phyloP scores from a whole-genome alignment of 2,113 vertebrate species.

The Nothobranchius furzeri region DNA sequence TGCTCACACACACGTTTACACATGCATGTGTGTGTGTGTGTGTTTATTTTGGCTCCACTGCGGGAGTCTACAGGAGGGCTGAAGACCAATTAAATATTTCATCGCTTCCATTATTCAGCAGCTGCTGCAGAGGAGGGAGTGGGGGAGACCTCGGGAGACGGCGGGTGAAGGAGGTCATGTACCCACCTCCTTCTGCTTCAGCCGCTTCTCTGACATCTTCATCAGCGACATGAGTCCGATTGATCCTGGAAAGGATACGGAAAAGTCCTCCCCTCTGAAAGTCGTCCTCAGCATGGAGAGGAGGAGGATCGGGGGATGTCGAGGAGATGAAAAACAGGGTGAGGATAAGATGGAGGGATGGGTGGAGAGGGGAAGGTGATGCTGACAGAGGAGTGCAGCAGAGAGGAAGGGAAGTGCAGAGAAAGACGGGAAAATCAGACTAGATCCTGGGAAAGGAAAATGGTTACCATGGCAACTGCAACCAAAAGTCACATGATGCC shows the following conservation, averaged over 20 bases:
- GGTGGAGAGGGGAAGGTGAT: conserved; percentile 24
- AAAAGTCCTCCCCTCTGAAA: neutral
- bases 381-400: conserved; percentile 28
- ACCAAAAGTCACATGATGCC: conserved; percentile 78
- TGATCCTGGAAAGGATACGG: neutral
- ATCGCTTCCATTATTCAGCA: conserved; percentile 78
- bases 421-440: conserved; percentile 47
- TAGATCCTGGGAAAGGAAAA: conserved; percentile 74
- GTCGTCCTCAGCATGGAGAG: neutral
- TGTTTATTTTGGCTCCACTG: conserved; percentile 54
- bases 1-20: conserved; percentile 11
- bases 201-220: conserved; percentile 17
- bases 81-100: conserved; percentile 81
- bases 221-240: neutral
- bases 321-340: neutral
- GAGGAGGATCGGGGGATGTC: neutral
- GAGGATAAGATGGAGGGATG: neutral
- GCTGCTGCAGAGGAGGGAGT: conserved; percentile 45
- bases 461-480: conserved; percentile 82
- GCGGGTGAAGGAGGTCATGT: neutral
- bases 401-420: conserved; percentile 36
- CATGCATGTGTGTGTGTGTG: too few species aligned
- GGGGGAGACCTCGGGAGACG: conserved; percentile 12
- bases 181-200: conserved; percentile 1
- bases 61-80: conserved; percentile 67